phyloP scores from a whole-genome alignment of 2,113 vertebrate species.

The Pteronura brasiliensis region DNA sequence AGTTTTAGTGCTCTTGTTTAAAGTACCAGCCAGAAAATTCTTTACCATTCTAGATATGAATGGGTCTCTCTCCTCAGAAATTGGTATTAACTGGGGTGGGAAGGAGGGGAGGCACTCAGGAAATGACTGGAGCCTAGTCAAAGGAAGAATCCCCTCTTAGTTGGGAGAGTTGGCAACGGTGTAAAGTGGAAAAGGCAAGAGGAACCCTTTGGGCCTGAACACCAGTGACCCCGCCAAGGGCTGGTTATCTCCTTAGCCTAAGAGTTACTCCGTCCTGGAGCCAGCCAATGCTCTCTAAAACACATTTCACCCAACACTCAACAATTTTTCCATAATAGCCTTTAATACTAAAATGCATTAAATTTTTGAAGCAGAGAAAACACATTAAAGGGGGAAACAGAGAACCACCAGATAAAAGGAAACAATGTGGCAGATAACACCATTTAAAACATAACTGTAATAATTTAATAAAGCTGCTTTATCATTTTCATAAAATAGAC shows the following conservation, averaged over 20 bases:
- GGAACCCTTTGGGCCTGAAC: background rate
- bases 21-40: slow-evolving; percentile 31
- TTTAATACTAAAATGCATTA: slow-evolving; percentile 90
- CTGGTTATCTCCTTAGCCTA: background rate
- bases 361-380: slow-evolving; percentile 85
- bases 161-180: background rate
- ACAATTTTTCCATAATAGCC: slow-evolving; percentile 85
- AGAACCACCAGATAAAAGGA: slow-evolving; percentile 83
- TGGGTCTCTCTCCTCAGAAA: background rate
- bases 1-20: slow-evolving; percentile 33
- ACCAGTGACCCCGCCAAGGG: background rate
- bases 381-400: slow-evolving; percentile 85
- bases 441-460: slow-evolving; percentile 86
- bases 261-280: background rate
- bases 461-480: slow-evolving; percentile 90
- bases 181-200: background rate
- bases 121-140: background rate
- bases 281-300: slow-evolving; percentile 54
- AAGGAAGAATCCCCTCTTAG: background rate
- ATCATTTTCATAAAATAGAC: slow-evolving; percentile 90
- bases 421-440: slow-evolving; percentile 83
- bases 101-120: background rate
- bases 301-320: slow-evolving; percentile 78
- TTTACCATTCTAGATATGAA: slow-evolving; percentile 4
- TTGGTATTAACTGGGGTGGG: background rate